Evolutionary conservation across 2,797 vertebrate species (phyloP).

Genomic region (Vultur gryphus): DNA sequence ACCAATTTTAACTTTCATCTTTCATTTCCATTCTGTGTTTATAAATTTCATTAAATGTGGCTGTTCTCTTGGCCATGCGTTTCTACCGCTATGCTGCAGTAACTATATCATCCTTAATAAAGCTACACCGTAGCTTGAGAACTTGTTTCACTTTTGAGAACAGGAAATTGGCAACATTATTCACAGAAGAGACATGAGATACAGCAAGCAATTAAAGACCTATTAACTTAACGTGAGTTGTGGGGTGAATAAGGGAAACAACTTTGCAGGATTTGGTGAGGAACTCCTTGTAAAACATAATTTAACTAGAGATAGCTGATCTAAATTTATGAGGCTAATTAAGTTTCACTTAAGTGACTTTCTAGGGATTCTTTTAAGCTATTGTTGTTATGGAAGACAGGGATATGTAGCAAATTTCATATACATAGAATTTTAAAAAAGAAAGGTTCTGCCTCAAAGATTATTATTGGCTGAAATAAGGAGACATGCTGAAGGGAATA

Average conservation of each 20-base stretch:
- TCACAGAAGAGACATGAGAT: slow-evolving; percentile 34
- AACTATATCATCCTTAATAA: not conserved
- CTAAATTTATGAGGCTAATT: slow-evolving; percentile 26
- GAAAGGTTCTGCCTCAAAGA: not conserved
- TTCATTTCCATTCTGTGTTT: not conserved
- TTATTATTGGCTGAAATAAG: not conserved
- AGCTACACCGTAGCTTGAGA: not conserved
- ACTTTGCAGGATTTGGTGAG: slow-evolving; percentile 41
- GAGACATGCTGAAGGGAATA: not conserved
- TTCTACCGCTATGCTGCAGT: not conserved
- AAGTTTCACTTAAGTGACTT: slow-evolving; percentile 30
- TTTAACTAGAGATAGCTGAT: slow-evolving; percentile 42
- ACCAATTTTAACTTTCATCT: not conserved
- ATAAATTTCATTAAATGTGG: not conserved
- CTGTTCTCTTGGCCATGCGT: not conserved
- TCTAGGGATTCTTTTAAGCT: slow-evolving; percentile 24
- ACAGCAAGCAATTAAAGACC: slow-evolving; percentile 41
- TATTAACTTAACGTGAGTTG: slow-evolving; percentile 42
- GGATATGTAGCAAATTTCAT: not conserved
- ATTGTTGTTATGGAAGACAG: not conserved
- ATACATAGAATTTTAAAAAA: not conserved
- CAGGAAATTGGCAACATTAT: not conserved
- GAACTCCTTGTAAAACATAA: slow-evolving; percentile 44
- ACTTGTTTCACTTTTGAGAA: slow-evolving; percentile 34
- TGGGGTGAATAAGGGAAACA: slow-evolving; percentile 30